Evolutionary conservation across 1,140 invertebrate species (phyloP), one percentile per base, ranked within the genome.

Genomic region (Atopsyche davidsoni): DNA sequence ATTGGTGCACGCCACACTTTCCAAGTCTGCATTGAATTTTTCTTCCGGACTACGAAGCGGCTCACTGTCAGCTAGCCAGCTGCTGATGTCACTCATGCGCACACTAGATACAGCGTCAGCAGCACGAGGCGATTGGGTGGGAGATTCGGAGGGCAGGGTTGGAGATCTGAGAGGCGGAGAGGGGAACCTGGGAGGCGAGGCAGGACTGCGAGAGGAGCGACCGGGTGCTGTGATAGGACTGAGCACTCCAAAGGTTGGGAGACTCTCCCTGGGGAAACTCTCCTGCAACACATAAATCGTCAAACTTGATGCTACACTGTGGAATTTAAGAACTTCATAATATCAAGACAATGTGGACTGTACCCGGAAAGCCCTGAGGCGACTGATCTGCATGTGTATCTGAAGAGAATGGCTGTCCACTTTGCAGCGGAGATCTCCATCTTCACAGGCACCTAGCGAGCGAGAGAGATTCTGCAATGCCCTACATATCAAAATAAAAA

Each of bases 321-420:
- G n/a, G n/a, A n/a, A n/a, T n/a, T n/a, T n/a, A n/a, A n/a, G n/a
- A n/a, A n/a, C n/a, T n/a, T n/a, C n/a, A n/a, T n/a, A n/a, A n/a
- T n/a, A n/a, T n/a, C n/a, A n/a, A n/a, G n/a, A n/a, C n/a, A n/a
- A n/a, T n/a, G n/a, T n/a, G n/a, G n/a, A n/a, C 22, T 18, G 17
- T 34, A 79, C 77, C 65, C 78, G 75, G 24, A 81, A 68, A 19
- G 68, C 63, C 63, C 80, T 80, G 11, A 81, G 64, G 52, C 78
- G 72, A 36, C 73, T 72, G 35, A 81, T 76, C 64, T 81, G 79
- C 13, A 68, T 64, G 4, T 75, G 72, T 49, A 81, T 69, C 46
- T 77, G 70, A 18, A 61, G 58, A 51, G 71, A 69, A 55, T 81
- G 78, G 21, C 66, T 61, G 32, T 75, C 69, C 6, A 79, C 68